Evolutionary conservation across 2,888 invertebrate species (phyloP).

Genomic region (Trimorus sp.): DNA sequence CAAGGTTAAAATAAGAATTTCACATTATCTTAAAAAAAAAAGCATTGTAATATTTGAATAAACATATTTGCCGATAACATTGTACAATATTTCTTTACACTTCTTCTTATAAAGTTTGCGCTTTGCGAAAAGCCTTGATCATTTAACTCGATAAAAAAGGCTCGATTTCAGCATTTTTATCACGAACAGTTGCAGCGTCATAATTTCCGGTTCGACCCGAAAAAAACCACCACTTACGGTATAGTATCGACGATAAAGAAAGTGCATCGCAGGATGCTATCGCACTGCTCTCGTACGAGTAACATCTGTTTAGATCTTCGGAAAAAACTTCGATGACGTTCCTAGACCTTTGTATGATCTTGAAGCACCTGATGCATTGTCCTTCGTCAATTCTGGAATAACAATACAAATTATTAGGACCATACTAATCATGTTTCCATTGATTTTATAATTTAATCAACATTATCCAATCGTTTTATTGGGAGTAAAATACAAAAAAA

Average conservation of each 20-base stretch:
- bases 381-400: no score
- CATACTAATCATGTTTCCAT: no score
- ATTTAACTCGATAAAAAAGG: background rate
- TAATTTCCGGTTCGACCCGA: conserved; percentile 49
- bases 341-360: conserved; percentile 66
- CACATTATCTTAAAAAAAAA: no score
- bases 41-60: no score
- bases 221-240: conserved; percentile 82
- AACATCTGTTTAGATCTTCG: conserved; percentile 85
- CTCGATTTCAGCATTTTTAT: conserved; percentile 25
- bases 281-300: conserved; percentile 84
- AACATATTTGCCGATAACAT: no score
- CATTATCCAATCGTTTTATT: no score
- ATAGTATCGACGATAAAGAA: conserved; percentile 82
- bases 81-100: background rate
- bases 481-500: no score
- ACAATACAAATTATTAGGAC: no score
- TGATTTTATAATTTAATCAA: no score
- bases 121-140: background rate
- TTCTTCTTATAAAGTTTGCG: no score
- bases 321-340: conserved; percentile 85
- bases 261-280: conserved; percentile 83
- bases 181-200: conserved; percentile 25
- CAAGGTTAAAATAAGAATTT: no score
- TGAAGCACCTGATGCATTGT: no score